These are phyloP conservation scores for Alectoris magna DNA, from an alignment of 2,797 vertebrate genomes.

Conservation along the genomic window DNA sequence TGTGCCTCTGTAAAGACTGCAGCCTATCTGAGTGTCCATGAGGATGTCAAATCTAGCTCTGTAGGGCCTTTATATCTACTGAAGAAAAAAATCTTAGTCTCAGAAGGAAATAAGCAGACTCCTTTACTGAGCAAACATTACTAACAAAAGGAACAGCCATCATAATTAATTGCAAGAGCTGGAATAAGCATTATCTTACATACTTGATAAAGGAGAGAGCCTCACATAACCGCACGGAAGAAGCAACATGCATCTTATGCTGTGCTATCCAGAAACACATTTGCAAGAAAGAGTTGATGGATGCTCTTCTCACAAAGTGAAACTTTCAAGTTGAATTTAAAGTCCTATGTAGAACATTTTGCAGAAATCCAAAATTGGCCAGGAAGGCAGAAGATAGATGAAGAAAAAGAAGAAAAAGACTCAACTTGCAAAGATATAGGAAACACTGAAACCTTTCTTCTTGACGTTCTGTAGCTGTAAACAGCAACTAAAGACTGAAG, in stretches of 20 bases:
- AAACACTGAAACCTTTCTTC: not conserved
- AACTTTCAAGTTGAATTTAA: not conserved
- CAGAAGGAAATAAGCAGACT: not conserved
- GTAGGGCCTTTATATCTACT: not conserved
- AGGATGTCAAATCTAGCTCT: not conserved
- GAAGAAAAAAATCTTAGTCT: not conserved
- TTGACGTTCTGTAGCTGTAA: not conserved
- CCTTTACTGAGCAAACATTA: not conserved
- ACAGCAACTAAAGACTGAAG: not conserved
- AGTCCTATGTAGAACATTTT: not conserved
- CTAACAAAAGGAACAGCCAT: not conserved
- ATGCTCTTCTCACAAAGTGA: not conserved
- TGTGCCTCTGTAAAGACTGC: not conserved
- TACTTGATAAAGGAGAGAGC: not conserved
- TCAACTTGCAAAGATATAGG: fast-evolving
- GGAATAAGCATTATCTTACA: not conserved
- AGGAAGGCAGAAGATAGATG: fast-evolving
- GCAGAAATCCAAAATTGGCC: not conserved
- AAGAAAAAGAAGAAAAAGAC: not conserved
- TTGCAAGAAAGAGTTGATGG: not conserved
- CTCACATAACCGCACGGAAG: not conserved
- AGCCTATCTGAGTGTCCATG: not conserved
- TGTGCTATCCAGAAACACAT: not conserved
- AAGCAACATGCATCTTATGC: not conserved
- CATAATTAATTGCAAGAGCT: not conserved